Percentiles rank a stretch among this genome's conserved stretches.
These are phyloP conservation scores for Caenorhabditis panamensis DNA, from an alignment of 2,888 invertebrate genomes.

Conservation along the genomic window DNA sequence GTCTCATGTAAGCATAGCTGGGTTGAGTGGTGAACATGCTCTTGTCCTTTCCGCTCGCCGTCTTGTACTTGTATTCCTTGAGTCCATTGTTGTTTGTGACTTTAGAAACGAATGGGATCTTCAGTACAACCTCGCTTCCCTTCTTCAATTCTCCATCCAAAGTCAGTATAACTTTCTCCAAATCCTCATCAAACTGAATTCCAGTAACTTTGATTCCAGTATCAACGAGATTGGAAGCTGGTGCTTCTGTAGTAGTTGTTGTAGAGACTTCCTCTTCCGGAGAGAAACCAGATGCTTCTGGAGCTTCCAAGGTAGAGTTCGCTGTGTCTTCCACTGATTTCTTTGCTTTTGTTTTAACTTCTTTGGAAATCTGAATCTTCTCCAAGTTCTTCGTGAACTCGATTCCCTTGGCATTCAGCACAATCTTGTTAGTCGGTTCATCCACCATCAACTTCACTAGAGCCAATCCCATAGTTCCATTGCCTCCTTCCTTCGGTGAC, in stretches of 20 bases:
- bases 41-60: conserved; percentile 19
- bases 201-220: conserved; percentile 51
- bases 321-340: conserved; percentile 16
- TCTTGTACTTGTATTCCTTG: conserved; percentile 52
- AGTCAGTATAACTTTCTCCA: conserved; percentile 72
- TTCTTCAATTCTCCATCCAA: conserved; percentile 65
- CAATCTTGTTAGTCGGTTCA: conserved; percentile 64
- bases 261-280: conserved; percentile 22
- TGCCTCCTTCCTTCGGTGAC: conserved; percentile 37
- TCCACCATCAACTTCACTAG: conserved; percentile 55
- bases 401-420: conserved; percentile 62
- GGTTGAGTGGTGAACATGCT: conserved; percentile 60
- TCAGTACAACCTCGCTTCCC: conserved; percentile 58
- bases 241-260: conserved; percentile 27
- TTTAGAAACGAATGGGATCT: conserved; percentile 59
- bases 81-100: conserved; percentile 47
- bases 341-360: conserved; percentile 30
- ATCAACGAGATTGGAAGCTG: conserved; percentile 27
- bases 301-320: conserved; percentile 3
- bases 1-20: conserved; percentile 52
- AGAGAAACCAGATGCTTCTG: conserved; percentile 34
- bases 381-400: conserved; percentile 55
- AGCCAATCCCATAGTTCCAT: conserved; percentile 55
- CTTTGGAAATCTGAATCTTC: conserved; percentile 56
- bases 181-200: conserved; percentile 66